phyloP scores from a whole-genome alignment of 2,888 invertebrate species.

The Psylliodes chrysocephalus region DNA sequence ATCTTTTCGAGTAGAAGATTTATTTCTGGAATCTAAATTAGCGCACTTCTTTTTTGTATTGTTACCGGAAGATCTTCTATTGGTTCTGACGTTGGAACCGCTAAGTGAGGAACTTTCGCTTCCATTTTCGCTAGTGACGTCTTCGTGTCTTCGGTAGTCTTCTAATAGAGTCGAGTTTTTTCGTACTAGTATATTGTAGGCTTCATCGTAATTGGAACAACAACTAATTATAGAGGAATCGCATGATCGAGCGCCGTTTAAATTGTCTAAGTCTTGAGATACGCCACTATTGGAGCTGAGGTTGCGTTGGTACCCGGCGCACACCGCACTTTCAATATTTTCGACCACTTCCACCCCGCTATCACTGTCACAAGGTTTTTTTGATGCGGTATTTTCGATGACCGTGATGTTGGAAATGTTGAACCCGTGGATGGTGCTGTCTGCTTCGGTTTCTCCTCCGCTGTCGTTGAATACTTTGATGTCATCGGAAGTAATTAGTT shows the following conservation, averaged over 20 bases:
- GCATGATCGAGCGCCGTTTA: slow-evolving; percentile 75
- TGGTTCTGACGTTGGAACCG: slow-evolving; percentile 59
- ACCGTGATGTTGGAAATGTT: slow-evolving; percentile 57
- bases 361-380: slow-evolving; percentile 73
- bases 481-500: background rate
- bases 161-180: slow-evolving; percentile 62
- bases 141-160: slow-evolving; percentile 62
- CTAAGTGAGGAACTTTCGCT: slow-evolving; percentile 83
- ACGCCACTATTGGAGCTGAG: slow-evolving; percentile 72
- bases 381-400: slow-evolving; percentile 50
- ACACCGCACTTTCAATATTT: slow-evolving; percentile 61
- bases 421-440: slow-evolving; percentile 59
- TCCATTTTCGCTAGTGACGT: slow-evolving; percentile 75
- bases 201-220: slow-evolving; percentile 77
- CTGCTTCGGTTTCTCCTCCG: slow-evolving; percentile 44
- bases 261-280: slow-evolving; percentile 69
- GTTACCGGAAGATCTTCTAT: slow-evolving; percentile 59
- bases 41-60: slow-evolving; percentile 48
- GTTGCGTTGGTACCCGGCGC: slow-evolving; percentile 65
- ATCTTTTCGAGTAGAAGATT: slow-evolving; percentile 46
- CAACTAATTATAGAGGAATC: slow-evolving; percentile 83
- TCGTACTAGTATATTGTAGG: slow-evolving; percentile 65
- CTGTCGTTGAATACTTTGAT: slow-evolving; percentile 13
- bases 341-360: slow-evolving; percentile 80
- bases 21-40: slow-evolving; percentile 58